phyloP scores from a whole-genome alignment of 92 coral and sea anemone genomes.

The Porites evermanni region DNA sequence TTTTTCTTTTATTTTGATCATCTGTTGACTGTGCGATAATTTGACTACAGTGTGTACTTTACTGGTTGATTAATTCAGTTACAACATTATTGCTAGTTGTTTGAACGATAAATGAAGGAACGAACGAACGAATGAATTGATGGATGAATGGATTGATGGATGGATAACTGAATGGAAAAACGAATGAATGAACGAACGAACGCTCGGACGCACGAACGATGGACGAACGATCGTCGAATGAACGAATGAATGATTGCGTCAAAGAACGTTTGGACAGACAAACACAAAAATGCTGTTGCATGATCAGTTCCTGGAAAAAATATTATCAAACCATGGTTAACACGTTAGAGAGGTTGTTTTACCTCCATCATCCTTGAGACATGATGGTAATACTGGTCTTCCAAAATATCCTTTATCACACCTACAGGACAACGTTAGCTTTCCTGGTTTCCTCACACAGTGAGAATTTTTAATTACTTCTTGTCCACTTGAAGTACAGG shows the following conservation, averaged over 20 bases:
- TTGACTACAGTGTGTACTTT: not conserved
- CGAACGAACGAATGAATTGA: no score
- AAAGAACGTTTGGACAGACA: no score
- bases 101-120: no score
- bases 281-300: no score
- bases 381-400: not conserved
- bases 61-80: no score
- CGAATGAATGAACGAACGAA: not conserved
- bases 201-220: no score
- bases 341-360: not conserved
- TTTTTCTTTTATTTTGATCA: no score
- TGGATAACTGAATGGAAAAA: not conserved
- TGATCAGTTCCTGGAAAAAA: no score
- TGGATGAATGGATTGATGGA: not conserved
- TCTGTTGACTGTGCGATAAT: not conserved
- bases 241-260: not conserved
- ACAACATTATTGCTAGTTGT: no score
- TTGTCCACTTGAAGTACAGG: not conserved
- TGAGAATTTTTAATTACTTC: conserved; percentile 11
- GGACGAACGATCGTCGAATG: no score
- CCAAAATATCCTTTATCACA: conserved; percentile 13
- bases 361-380: conserved; percentile 25
- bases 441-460: conserved; percentile 5
- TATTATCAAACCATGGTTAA: no score
- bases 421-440: not conserved